Conservation (phyloP, 2,797 vertebrate genomes). For the Heterohyrax brucei region DNA sequence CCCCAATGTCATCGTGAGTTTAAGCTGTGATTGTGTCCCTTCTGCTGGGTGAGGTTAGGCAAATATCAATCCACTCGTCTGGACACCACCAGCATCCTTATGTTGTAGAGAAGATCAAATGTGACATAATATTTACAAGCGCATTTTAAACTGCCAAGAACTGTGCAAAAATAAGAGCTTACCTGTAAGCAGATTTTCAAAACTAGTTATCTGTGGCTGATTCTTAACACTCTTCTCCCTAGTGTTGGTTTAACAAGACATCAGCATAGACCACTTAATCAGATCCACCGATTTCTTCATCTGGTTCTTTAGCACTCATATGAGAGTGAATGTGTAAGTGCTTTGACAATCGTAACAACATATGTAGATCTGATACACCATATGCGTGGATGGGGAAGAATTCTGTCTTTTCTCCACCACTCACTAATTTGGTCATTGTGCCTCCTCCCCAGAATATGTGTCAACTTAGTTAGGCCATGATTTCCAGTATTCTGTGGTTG, state of each 20-base stretch:
- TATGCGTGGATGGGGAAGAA: rapidly evolving
- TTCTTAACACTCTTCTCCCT: neutral
- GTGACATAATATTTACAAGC: neutral
- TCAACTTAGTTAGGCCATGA: no score
- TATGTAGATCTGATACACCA: rapidly evolving
- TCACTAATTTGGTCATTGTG: neutral
- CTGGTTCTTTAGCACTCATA: neutral
- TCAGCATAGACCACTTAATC: neutral
- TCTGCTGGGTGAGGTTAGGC: neutral
- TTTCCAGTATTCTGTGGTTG: no score
- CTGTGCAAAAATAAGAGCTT: neutral
- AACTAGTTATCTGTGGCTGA: neutral
- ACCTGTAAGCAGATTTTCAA: neutral
- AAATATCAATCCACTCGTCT: neutral
- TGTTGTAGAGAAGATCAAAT: neutral
- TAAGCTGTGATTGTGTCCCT: no score
- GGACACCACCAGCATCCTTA: neutral
- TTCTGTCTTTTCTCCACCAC: neutral
- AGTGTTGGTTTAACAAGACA: neutral
- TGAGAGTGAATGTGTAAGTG: neutral
- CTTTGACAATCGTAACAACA: neutral
- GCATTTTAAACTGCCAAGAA: neutral
- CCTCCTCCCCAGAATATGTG: no score
- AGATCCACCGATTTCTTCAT: neutral
- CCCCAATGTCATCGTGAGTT: neutral